Conservation (phyloP, 1,140 invertebrate species). For the Nixonia krombeini region DNA sequence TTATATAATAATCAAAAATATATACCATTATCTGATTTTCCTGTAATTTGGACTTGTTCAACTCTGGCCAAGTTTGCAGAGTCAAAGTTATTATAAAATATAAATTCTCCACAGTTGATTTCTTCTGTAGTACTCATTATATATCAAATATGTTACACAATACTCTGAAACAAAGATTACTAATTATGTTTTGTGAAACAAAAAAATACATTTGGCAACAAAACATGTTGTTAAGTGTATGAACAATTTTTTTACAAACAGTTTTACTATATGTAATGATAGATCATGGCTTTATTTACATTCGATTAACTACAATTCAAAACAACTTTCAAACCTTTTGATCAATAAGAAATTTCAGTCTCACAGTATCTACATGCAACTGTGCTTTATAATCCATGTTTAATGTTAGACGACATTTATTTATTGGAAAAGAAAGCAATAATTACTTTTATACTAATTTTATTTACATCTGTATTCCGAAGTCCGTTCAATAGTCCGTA, state of each 20-base stretch:
- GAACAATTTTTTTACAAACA: background rate
- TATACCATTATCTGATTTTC: conserved; percentile 54
- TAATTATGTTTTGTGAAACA: conserved; percentile 6
- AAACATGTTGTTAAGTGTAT: background rate
- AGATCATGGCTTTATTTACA: conserved; percentile 33
- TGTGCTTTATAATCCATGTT: conserved; percentile 1
- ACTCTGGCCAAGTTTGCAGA: conserved; percentile 88
- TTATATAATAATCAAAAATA: conserved; percentile 5
- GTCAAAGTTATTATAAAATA: conserved; percentile 87
- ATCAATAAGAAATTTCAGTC: background rate
- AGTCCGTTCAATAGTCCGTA: too few species aligned
- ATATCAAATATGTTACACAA: conserved; percentile 4
- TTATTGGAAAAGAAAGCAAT: too few species aligned
- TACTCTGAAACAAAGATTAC: conserved; percentile 1
- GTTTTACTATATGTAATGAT: conserved; percentile 3
- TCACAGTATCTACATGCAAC: background rate
- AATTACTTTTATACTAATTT: too few species aligned
- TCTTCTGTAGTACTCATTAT: conserved; percentile 60
- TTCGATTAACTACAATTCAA: background rate
- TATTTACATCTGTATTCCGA: too few species aligned
- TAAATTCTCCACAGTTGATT: conserved; percentile 76
- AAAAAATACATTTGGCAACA: background rate
- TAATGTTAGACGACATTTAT: too few species aligned
- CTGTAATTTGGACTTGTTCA: conserved; percentile 74
- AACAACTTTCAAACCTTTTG: conserved; percentile 13